Evolutionary conservation across 2,113 vertebrate genomes (phyloP).

Genomic region (Salminus brasiliensis): DNA sequence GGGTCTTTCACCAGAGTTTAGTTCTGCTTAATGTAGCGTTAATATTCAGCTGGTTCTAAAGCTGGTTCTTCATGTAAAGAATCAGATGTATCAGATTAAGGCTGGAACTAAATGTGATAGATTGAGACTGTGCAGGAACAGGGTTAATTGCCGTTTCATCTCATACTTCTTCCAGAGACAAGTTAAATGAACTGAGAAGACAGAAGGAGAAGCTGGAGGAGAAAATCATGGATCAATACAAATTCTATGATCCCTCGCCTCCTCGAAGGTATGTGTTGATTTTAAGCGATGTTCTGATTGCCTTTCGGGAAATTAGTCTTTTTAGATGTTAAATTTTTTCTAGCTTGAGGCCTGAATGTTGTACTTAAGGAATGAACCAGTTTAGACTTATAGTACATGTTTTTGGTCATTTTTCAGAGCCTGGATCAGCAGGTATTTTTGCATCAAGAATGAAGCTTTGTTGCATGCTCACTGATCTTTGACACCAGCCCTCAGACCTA

Average conservation of each 20-base stretch:
- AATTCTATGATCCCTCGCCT: conserved; percentile 97
- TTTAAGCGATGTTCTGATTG: background rate
- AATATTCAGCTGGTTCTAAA: background rate
- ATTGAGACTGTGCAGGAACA: background rate
- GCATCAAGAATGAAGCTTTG: background rate
- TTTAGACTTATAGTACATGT: background rate
- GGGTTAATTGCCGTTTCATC: background rate
- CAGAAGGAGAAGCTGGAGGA: conserved; percentile 99
- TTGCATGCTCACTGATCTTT: background rate
- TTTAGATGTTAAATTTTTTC: background rate
- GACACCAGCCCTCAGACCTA: background rate
- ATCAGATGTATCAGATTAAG: background rate
- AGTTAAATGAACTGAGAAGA: conserved; percentile 93
- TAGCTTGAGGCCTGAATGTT: background rate
- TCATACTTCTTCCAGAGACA: conserved; percentile 79
- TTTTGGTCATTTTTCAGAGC: conserved; percentile 32
- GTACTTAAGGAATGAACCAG: background rate
- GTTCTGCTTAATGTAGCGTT: background rate
- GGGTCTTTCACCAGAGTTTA: conserved; percentile 31
- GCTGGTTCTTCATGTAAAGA: background rate
- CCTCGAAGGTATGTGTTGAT: conserved; percentile 85
- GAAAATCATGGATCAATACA: conserved; percentile 99
- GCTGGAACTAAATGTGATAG: background rate
- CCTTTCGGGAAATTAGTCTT: background rate
- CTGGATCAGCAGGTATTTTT: conserved; percentile 33